Conservation (phyloP, 2,888 invertebrate species). For the Suillia variegata region DNA sequence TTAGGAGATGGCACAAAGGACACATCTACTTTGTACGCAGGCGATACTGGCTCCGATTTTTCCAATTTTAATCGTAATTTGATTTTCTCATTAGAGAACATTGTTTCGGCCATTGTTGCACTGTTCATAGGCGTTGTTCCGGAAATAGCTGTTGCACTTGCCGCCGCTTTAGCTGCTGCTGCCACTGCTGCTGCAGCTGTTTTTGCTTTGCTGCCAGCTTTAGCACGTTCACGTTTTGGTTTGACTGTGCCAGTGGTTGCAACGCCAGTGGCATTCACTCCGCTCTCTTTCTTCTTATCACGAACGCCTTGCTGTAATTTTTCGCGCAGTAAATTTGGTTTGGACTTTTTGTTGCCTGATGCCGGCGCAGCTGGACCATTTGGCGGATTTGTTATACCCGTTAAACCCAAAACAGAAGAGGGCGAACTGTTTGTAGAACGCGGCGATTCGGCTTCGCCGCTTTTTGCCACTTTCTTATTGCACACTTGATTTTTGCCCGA, state of each 20-base stretch:
- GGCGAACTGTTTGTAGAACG: constrained; percentile 41
- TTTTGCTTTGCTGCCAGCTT: constrained; percentile 46
- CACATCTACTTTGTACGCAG: constrained; percentile 81
- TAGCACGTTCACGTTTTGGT: constrained; percentile 49
- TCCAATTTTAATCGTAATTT: constrained; percentile 83
- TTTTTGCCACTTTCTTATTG: constrained; percentile 31
- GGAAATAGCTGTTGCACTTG: constrained; percentile 7
- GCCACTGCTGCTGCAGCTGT: constrained; percentile 29
- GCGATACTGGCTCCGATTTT: constrained; percentile 78
- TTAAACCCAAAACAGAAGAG: constrained; percentile 22
- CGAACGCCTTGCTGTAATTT: constrained; percentile 56
- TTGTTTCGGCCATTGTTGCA: constrained; percentile 14
- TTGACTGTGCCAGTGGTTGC: constrained; percentile 37
- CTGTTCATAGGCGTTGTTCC: constrained; percentile 7
- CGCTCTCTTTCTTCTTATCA: constrained; percentile 50
- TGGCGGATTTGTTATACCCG: not conserved
- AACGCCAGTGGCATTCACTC: too few relatives aligned
- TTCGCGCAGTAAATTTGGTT: constrained; percentile 52
- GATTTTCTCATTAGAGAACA: constrained; percentile 70
- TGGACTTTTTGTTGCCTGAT: constrained; percentile 44
- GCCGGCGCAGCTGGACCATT: constrained; percentile 11
- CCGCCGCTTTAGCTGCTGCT: constrained; percentile 7
- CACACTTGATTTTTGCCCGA: constrained; percentile 29
- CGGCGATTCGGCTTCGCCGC: constrained; percentile 34
- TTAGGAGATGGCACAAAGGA: constrained; percentile 70